Evolutionary conservation across 2,888 invertebrate genomes (phyloP), one percentile per base, ranked within the genome.

Genomic region (Amphimallon solstitiale): DNA sequence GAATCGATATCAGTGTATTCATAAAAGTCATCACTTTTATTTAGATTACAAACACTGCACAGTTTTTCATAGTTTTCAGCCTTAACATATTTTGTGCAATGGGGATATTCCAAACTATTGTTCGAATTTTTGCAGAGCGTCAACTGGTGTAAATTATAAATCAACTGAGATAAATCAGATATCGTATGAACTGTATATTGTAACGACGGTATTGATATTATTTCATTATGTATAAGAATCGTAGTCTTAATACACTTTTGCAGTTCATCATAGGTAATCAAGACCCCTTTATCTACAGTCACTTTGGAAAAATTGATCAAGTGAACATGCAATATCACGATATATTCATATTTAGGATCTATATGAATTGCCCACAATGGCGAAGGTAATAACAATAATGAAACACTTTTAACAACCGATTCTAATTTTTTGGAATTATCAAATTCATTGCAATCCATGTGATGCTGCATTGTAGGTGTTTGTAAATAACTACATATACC

Each of bases 291-390:
- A 62, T 77, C 74, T 4, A 77, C 69, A 12, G 37, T 63, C 29
- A 77, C 43, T 63, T 68, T 71, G 12, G 61, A 56, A 21, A 66
- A 54, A 3, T 62, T 51, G 38, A 52, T 40, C 40, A 72, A 49
- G 51, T 70, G 68, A 7, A 75, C 59, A 48, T 75, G 75, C 49
- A 76, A 48, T 46, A 75, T 64, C 10, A 72, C 75, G 34, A 75
- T 68, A 49, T 72, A 76, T 37, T 74, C 67, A 62, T 69, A 70
- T 54, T 71, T 69, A 9, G 75, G 74, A 67, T 77, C 75, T 19
- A 74, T 52, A 65, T 76, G 75, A 21, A 73, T 62, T n/a, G 71
- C 75, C 77, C 77, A 77, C 35, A 75, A 64, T n/a, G 73, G 66
- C 38, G 75, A 75, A 2, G 77, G 77, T 65, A 76, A 66, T 19